A percentile compares a stretch with the other conserved stretches of the same genome.
These are phyloP conservation scores for Furnarius figulus DNA, from an alignment of 2,113 vertebrate species.

Conservation along the genomic window DNA sequence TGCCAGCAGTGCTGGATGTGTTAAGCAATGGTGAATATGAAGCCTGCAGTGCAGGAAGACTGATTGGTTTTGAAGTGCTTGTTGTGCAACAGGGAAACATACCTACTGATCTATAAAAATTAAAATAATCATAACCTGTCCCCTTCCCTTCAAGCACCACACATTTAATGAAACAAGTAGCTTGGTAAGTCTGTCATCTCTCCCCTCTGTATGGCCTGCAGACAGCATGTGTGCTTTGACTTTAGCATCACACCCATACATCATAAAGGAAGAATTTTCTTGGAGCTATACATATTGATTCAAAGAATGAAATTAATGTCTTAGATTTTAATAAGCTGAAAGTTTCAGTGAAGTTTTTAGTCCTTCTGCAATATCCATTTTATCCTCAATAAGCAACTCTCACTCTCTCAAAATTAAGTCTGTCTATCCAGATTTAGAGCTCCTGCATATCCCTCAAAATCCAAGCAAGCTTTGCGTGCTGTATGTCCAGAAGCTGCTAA, in stretches of 20 bases:
- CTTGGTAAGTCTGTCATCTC: neutral
- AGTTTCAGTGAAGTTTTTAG: neutral
- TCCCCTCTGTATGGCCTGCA: neutral
- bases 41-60: neutral
- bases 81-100: neutral
- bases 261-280: slow-evolving; percentile 3
- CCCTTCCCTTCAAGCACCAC: neutral
- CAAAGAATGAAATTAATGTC: neutral
- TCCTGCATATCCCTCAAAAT: neutral
- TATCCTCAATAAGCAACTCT: neutral
- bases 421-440: neutral
- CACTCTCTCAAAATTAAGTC: neutral
- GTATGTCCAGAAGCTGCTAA: neutral
- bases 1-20: neutral
- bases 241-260: neutral
- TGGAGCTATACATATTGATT: neutral
- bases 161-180: neutral
- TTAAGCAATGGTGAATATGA: neutral
- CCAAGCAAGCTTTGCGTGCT: neutral
- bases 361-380: neutral
- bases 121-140: neutral
- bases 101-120: neutral
- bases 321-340: neutral
- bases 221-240: neutral
- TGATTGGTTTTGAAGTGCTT: neutral